A percentile compares a stretch with the other conserved stretches of the same genome.
These are phyloP conservation scores for Pholis gunnellus DNA, from an alignment of 2,113 vertebrate genomes.

Conservation along the genomic window DNA sequence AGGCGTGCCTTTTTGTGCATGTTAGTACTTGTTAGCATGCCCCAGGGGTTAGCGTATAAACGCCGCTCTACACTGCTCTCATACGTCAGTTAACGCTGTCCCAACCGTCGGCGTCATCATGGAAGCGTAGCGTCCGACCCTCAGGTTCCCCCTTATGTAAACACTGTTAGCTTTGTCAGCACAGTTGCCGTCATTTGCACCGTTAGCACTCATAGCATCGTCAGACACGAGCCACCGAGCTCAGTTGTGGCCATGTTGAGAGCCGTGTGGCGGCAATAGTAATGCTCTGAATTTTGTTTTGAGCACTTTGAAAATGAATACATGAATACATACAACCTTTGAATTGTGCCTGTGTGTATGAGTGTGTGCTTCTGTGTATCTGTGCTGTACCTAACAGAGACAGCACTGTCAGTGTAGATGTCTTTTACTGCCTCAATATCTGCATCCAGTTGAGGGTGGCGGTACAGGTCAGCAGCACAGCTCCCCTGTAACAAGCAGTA, in stretches of 20 bases:
- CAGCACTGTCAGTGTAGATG: constrained; percentile 96
- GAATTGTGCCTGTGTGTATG: background rate
- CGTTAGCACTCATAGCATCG: background rate
- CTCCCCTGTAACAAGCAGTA: constrained; percentile 86
- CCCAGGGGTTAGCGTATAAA: background rate
- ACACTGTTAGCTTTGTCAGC: background rate
- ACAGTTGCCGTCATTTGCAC: background rate
- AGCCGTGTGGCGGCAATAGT: background rate
- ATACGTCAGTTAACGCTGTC: background rate
- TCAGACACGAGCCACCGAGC: background rate
- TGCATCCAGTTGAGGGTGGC: constrained; percentile 96
- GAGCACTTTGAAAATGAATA: background rate
- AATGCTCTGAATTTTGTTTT: background rate
- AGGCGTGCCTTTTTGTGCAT: background rate
- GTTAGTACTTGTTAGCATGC: background rate
- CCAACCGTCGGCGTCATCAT: too few species aligned
- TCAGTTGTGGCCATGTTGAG: background rate
- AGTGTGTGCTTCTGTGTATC: background rate
- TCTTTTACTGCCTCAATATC: constrained; percentile 99
- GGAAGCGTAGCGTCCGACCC: background rate
- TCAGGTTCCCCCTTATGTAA: background rate
- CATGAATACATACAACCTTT: background rate
- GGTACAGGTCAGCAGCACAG: constrained; percentile 96
- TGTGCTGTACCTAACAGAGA: constrained; percentile 90
- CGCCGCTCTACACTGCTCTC: background rate